Evolutionary conservation across 2,888 invertebrate species (phyloP), one percentile per base, ranked within the genome.

Genomic region (Lasioglossum oenotherae): DNA sequence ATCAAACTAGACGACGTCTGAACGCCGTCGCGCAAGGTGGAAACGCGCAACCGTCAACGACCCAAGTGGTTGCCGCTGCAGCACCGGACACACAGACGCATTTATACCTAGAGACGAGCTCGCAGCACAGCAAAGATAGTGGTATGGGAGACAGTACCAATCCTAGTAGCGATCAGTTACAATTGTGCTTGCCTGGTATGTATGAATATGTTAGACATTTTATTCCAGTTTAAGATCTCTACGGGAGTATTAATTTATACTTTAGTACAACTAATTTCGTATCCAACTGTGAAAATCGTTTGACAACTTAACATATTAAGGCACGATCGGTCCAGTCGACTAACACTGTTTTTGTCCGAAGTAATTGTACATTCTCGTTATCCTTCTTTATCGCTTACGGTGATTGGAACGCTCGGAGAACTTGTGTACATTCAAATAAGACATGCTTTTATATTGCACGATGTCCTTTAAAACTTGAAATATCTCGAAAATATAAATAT

Each of bases 131-230:
- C 92, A 98, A 98, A 95, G 98, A 98, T 93, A 97, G 97, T 95
- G 98, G 98, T 73, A 98, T 97, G 79, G 98, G 98, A 79, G 97
- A 98, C 94, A 97, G 97, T 78, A 97, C 97, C 44, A 97, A 97
- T 95, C 96, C 97, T 90, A 97, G 97, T 88, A 97, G 96, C 92
- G 96, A 97, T 95, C 97, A 97, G 92, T 95, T 96, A 64, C 94
- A 95, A 83, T 84, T 95, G 53, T 95, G 94, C 84, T 88, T 94
- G 89, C 94, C 95, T 78, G 95, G 95, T 95, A 87, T 74, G 90
- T 88, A 78, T 44, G 80, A 38, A 49, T 38, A 31, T 60, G 69
- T 69, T 69, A 23, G 69, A 69, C 19, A 69, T 23, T 38, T 69
- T 69, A 69, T 69, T 69, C 69, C 69, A 23, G 38, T 69, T 69